phyloP scores from a whole-genome alignment of 1,140 invertebrate genomes.

The Eumeta japonica region DNA sequence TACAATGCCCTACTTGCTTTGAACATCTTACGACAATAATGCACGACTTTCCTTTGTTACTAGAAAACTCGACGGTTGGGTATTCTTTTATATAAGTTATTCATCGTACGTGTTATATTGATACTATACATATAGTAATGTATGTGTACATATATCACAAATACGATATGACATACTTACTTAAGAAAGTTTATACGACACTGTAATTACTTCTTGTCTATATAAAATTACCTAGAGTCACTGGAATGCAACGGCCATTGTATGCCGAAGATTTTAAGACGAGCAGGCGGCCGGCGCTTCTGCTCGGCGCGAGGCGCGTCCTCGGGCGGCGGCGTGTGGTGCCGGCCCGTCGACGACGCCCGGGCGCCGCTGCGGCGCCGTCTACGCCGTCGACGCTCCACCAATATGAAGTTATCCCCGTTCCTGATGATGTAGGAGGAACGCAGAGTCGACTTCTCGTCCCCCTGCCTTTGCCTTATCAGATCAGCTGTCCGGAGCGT shows the following conservation, averaged over 20 bases:
- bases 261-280: constrained; percentile 54
- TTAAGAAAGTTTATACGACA: no score
- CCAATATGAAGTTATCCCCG: constrained; percentile 54
- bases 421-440: constrained; percentile 54
- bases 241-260: constrained; percentile 57
- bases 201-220: no score
- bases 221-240: constrained; percentile 40
- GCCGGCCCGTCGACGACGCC: constrained; percentile 41
- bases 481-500: constrained; percentile 50
- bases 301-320: constrained; percentile 39
- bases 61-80: no score
- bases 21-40: no score
- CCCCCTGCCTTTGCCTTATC: constrained; percentile 42
- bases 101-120: no score
- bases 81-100: no score
- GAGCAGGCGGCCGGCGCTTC: constrained; percentile 46
- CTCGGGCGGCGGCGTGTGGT: constrained; percentile 44
- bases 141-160: no score
- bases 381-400: constrained; percentile 45
- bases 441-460: constrained; percentile 49
- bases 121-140: no score
- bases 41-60: no score
- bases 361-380: constrained; percentile 47
- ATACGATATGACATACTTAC: no score
- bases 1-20: no score